A percentile compares a stretch with the other conserved stretches of the same genome.
Conservation (phyloP, 1,140 invertebrate species). For the Cydia pomonella region DNA sequence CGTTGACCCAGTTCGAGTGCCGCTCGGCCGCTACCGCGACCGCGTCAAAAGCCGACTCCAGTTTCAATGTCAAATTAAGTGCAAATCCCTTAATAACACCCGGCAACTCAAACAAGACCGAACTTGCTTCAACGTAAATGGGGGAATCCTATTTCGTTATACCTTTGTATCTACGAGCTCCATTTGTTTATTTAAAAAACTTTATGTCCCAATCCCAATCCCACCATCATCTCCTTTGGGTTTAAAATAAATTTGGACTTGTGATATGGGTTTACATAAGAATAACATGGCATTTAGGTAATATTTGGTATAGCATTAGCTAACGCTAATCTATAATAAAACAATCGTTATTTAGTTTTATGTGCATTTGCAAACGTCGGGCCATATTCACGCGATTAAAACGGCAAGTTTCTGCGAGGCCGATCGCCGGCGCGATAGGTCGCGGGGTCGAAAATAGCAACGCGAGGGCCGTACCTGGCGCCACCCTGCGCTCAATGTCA, state of each 20-base stretch:
- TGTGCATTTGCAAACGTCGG: conserved; percentile 61
- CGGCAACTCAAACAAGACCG: neutral
- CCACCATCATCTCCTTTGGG: too few species aligned
- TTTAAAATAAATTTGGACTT: neutral
- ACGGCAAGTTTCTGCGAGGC: conserved; percentile 67
- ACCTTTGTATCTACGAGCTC: neutral
- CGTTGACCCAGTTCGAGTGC: conserved; percentile 75
- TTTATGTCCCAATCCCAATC: too few species aligned
- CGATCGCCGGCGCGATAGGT: conserved; percentile 73
- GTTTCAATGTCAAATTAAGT: conserved; percentile 42
- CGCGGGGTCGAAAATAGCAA: conserved; percentile 72
- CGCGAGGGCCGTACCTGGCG: conserved; percentile 69
- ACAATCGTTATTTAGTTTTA: conserved; percentile 49
- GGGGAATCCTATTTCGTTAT: too few species aligned
- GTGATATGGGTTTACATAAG: neutral
- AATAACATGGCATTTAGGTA: neutral
- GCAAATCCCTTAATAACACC: conserved; percentile 20
- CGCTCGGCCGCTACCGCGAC: conserved; percentile 63
- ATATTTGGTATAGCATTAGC: neutral
- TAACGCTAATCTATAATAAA: conserved; percentile 49
- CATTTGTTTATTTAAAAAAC: neutral
- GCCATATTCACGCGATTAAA: conserved; percentile 68
- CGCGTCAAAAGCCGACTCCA: conserved; percentile 55
- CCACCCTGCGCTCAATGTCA: conserved; percentile 75
- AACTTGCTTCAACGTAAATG: conserved; percentile 1